Percentiles rank a stretch among this genome's conserved stretches.
Conservation (phyloP, 2,888 invertebrate species). For the Schrankia costaestrigalis region DNA sequence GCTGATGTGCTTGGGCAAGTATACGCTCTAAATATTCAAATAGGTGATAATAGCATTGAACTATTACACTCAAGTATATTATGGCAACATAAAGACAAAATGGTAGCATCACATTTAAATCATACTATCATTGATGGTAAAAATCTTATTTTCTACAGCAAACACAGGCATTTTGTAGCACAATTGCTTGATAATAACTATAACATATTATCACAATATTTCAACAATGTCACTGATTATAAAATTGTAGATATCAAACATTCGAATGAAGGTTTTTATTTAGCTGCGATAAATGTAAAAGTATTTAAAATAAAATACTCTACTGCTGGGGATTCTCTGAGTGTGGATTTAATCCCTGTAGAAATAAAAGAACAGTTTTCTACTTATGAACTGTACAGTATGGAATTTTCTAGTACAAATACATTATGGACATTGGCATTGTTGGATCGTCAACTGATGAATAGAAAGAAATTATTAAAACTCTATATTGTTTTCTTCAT, state of each 20-base stretch:
- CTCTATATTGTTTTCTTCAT: slow-evolving; percentile 49
- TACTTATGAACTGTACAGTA: slow-evolving; percentile 44
- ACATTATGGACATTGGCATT: slow-evolving; percentile 43
- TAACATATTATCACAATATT: slow-evolving; percentile 41
- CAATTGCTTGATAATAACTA: slow-evolving; percentile 44
- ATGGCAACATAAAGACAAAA: slow-evolving; percentile 61
- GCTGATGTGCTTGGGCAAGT: slow-evolving; percentile 53
- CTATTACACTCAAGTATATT: slow-evolving; percentile 28
- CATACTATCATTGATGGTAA: slow-evolving; percentile 36
- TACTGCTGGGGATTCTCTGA: slow-evolving; percentile 24
- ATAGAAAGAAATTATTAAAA: slow-evolving; percentile 46
- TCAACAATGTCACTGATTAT: slow-evolving; percentile 59
- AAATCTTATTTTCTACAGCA: slow-evolving; percentile 49
- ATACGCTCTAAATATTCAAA: slow-evolving; percentile 35
- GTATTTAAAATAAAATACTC: slow-evolving; percentile 45
- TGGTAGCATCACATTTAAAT: slow-evolving; percentile 44
- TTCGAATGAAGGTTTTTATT: slow-evolving; percentile 32
- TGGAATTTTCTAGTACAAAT: slow-evolving; percentile 48
- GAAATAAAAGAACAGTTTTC: slow-evolving; percentile 41
- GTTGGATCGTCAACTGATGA: slow-evolving; percentile 45
- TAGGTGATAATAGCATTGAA: slow-evolving; percentile 31
- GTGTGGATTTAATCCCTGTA: slow-evolving; percentile 33
- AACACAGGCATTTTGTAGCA: slow-evolving; percentile 60
- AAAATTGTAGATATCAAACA: slow-evolving; percentile 49
- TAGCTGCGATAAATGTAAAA: slow-evolving; percentile 51